Conservation (phyloP, 2,888 invertebrate genomes). For the Gari tellinella region DNA sequence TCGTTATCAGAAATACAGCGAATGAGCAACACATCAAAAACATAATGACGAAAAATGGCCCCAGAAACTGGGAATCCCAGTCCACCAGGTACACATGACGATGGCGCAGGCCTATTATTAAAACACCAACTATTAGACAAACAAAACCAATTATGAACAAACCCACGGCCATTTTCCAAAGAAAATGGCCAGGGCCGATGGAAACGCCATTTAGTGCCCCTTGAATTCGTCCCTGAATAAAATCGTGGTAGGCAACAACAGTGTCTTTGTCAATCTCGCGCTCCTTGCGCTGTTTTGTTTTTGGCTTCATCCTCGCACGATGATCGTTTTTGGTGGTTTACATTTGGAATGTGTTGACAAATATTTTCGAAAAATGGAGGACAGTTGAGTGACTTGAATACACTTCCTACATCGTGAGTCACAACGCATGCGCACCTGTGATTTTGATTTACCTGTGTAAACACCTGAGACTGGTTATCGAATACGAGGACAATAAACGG, state of each 20-base stretch:
- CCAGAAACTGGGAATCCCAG: slow-evolving; percentile 76
- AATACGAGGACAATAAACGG: neutral
- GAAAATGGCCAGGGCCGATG: slow-evolving; percentile 73
- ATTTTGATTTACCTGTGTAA: slow-evolving; percentile 32
- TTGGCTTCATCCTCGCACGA: slow-evolving; percentile 46
- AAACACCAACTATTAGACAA: slow-evolving; percentile 69
- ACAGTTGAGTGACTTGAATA: slow-evolving; percentile 6
- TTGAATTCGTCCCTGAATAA: slow-evolving; percentile 74
- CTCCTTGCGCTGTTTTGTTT: slow-evolving; percentile 47
- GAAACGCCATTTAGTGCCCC: slow-evolving; percentile 72
- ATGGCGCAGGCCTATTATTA: slow-evolving; percentile 72
- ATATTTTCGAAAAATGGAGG: slow-evolving; percentile 50
- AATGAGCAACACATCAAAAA: slow-evolving; percentile 67
- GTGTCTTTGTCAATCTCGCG: slow-evolving; percentile 77
- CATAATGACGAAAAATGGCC: slow-evolving; percentile 76
- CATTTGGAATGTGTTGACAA: neutral
- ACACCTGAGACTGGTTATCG: slow-evolving; percentile 31
- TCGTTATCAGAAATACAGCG: slow-evolving; percentile 65
- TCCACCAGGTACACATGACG: slow-evolving; percentile 77
- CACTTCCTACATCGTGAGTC: slow-evolving; percentile 55
- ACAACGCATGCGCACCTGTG: slow-evolving; percentile 64
- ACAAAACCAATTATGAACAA: slow-evolving; percentile 60
- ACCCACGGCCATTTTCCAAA: slow-evolving; percentile 59
- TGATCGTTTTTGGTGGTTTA: neutral
- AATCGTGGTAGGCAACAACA: slow-evolving; percentile 77